These are phyloP conservation scores for Hylia prasina DNA, from an alignment of 2,113 vertebrate species.

Conservation along the genomic window DNA sequence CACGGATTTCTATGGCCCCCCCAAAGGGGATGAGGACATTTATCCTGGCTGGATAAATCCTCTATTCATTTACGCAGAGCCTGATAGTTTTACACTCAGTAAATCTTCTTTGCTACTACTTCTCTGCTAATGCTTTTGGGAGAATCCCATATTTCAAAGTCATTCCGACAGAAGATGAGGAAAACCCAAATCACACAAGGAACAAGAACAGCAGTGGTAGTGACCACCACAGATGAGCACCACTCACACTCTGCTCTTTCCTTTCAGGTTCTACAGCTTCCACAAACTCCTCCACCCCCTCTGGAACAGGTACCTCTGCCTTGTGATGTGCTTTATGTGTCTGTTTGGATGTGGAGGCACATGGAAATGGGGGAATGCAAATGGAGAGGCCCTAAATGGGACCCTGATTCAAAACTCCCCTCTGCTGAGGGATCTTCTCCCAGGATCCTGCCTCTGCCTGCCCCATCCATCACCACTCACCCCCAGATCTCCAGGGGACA, in stretches of 20 bases:
- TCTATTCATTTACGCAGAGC: neutral
- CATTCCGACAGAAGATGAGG: neutral
- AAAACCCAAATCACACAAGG: neutral
- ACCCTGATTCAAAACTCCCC: neutral
- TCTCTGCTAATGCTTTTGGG: neutral
- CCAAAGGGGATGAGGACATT: neutral
- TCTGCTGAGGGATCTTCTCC: neutral
- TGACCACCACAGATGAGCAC: neutral
- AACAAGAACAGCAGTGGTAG: neutral
- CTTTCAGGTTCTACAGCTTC: neutral
- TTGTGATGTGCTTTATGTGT: neutral
- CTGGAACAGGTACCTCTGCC: slow-evolving; percentile 9
- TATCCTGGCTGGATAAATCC: neutral
- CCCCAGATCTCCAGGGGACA: neutral
- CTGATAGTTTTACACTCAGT: neutral
- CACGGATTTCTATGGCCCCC: neutral
- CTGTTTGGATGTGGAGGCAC: neutral
- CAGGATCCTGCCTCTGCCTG: neutral
- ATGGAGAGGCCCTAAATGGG: neutral
- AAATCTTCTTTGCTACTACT: neutral
- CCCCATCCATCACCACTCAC: neutral
- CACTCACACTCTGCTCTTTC: neutral
- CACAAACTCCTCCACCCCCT: neutral
- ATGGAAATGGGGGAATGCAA: neutral
- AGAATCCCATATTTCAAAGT: neutral